phyloP scores from a whole-genome alignment of 2,797 vertebrate genomes.

The Kryptolebias ocellatus region DNA sequence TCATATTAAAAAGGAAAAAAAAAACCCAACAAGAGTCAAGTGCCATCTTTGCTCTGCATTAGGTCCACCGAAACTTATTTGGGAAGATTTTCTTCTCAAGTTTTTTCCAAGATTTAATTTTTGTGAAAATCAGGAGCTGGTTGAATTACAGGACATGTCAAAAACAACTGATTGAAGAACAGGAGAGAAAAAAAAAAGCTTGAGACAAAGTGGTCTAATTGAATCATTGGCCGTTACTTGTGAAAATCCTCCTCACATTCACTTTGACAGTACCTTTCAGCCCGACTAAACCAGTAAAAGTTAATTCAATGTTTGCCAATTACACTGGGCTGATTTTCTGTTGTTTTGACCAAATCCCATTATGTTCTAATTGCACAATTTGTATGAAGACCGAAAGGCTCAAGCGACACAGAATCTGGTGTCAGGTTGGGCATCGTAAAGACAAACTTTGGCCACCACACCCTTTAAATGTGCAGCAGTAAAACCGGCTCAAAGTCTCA shows the following conservation, averaged over 20 bases:
- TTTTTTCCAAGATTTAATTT: slow-evolving; percentile 16
- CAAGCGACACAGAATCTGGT: slow-evolving; percentile 25
- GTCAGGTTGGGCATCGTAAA: slow-evolving; percentile 48
- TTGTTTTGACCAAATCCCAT: slow-evolving; percentile 3
- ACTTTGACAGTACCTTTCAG: slow-evolving; percentile 64
- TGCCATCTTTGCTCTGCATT: slow-evolving; percentile 6
- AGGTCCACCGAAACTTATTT: slow-evolving; percentile 5
- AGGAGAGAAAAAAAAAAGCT: slow-evolving; percentile 53
- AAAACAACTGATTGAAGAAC: slow-evolving; percentile 45
- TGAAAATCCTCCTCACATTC: slow-evolving; percentile 72
- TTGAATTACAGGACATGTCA: slow-evolving; percentile 58
- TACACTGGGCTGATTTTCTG: not conserved
- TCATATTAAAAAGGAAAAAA: slow-evolving; percentile 6
- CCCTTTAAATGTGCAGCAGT: slow-evolving; percentile 47
- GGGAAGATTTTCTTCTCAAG: slow-evolving; percentile 28
- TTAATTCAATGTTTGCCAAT: slow-evolving; percentile 14
- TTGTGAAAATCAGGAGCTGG: slow-evolving; percentile 15
- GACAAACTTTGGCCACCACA: slow-evolving; percentile 65
- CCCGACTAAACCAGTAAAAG: slow-evolving; percentile 27
- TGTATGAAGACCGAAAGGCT: slow-evolving; percentile 21
- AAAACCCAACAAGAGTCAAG: not conserved
- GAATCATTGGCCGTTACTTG: slow-evolving; percentile 56
- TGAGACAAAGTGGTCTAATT: slow-evolving; percentile 22
- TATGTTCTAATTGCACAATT: slow-evolving; percentile 30
- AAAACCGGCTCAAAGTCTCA: slow-evolving; percentile 58